phyloP scores from a whole-genome alignment of 2,888 invertebrate species.

The Sphecodes monilicornis region DNA sequence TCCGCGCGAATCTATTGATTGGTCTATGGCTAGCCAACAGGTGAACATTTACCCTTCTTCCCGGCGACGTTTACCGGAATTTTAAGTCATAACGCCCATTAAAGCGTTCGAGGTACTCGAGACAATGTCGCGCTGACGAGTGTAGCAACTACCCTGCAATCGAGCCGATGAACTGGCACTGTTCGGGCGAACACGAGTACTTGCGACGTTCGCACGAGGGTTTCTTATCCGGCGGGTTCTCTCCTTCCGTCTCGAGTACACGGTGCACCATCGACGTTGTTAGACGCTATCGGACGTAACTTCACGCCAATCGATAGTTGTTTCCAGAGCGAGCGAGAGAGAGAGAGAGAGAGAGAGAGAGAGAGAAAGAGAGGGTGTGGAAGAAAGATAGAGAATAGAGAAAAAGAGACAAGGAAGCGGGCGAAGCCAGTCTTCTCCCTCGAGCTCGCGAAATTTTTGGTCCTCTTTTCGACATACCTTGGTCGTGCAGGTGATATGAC shows the following conservation, averaged over 20 bases:
- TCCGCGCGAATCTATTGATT: conserved; percentile 9
- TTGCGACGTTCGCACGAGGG: not conserved
- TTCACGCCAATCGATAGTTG: conserved; percentile 58
- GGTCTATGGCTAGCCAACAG: not conserved
- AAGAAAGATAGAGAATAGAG: not conserved
- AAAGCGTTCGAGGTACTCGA: not conserved
- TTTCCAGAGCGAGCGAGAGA: conserved; percentile 21
- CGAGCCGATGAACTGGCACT: not conserved
- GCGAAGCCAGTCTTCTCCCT: conserved; percentile 40
- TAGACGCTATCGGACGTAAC: conserved; percentile 50
- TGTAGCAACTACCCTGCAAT: not conserved
- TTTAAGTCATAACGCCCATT: not conserved
- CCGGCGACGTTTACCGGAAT: not conserved
- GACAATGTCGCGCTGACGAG: not conserved
- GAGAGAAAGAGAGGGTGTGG: conserved; percentile 12
- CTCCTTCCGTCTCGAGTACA: conserved; percentile 8
- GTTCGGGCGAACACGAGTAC: not conserved
- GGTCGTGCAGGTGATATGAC: conserved; percentile 55
- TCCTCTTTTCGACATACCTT: conserved; percentile 36
- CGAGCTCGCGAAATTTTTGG: conserved; percentile 27
- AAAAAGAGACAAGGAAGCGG: not conserved
- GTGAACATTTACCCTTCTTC: not conserved
- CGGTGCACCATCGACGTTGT: conserved; percentile 35
- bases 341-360: conserved; percentile 22
- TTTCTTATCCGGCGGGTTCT: conserved; percentile 2